A percentile compares a stretch with the other conserved stretches of the same genome.
Conservation (phyloP, 2,113 vertebrate genomes). For the Vidua chalybeata region DNA sequence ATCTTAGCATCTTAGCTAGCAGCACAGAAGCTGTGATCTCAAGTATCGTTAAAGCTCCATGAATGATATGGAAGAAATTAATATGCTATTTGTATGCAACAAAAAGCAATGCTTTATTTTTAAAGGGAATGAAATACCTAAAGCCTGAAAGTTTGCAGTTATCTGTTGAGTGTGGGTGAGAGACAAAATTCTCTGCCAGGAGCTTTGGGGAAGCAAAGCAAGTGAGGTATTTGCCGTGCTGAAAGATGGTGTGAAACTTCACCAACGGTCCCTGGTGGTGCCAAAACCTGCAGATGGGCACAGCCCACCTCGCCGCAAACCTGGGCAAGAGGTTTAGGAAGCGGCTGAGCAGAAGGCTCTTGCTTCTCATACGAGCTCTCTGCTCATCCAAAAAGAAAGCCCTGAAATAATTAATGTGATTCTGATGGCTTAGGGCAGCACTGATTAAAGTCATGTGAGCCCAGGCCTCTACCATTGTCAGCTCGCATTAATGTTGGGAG, state of each 20-base stretch:
- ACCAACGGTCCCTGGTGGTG: neutral
- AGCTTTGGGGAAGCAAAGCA: neutral
- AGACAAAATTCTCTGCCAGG: neutral
- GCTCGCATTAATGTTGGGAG: slow-evolving; percentile 66
- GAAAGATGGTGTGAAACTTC: slow-evolving; percentile 68
- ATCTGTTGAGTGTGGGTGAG: neutral
- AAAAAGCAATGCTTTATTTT: slow-evolving; percentile 1
- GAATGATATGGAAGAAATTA: slow-evolving; percentile 36
- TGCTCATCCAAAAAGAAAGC: slow-evolving; percentile 49
- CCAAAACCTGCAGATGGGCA: neutral
- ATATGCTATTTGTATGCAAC: slow-evolving; percentile 31
- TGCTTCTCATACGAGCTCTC: neutral
- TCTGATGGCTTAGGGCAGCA: slow-evolving; percentile 47
- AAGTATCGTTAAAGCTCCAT: slow-evolving; percentile 48
- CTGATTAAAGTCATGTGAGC: slow-evolving; percentile 70
- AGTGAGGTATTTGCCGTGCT: neutral
- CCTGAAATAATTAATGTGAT: slow-evolving; percentile 71
- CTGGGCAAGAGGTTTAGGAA: neutral
- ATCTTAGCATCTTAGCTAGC: slow-evolving; percentile 51
- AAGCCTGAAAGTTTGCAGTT: slow-evolving; percentile 23
- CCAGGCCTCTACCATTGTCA: slow-evolving; percentile 75
- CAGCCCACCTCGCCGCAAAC: neutral
- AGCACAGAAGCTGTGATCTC: slow-evolving; percentile 16
- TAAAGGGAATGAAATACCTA: neutral
- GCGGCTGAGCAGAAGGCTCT: slow-evolving; percentile 5